Conservation (phyloP, 1,140 invertebrate species). For the Ylistrum balloti region DNA sequence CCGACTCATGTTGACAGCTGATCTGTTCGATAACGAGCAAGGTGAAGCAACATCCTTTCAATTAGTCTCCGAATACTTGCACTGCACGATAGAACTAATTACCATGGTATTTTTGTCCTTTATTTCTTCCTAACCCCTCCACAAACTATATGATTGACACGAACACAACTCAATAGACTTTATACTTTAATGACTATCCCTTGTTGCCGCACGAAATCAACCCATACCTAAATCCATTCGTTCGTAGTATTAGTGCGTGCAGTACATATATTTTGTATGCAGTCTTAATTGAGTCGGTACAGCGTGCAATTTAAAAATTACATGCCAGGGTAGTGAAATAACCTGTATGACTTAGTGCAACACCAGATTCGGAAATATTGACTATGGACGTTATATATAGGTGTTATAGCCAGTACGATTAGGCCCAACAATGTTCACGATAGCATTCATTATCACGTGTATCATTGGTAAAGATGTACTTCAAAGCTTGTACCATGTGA, state of each 20-base stretch:
- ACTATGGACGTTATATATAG: no score
- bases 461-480: no score
- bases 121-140: not conserved
- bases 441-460: no score
- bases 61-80: not conserved
- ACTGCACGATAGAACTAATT: not conserved
- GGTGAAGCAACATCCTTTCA: not conserved
- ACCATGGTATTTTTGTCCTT: not conserved
- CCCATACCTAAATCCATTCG: not conserved
- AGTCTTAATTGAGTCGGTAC: not conserved
- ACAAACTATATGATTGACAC: not conserved
- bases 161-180: not conserved
- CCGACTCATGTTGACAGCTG: no score
- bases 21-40: not conserved
- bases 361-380: no score
- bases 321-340: not conserved
- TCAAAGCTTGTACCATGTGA: no score
- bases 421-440: no score
- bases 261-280: not conserved
- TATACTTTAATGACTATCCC: not conserved
- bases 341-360: not conserved
- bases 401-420: no score
- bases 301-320: not conserved
- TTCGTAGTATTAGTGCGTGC: not conserved
- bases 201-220: not conserved